Conservation (phyloP, 1,140 invertebrate genomes). For the Drosophila persimilis region DNA sequence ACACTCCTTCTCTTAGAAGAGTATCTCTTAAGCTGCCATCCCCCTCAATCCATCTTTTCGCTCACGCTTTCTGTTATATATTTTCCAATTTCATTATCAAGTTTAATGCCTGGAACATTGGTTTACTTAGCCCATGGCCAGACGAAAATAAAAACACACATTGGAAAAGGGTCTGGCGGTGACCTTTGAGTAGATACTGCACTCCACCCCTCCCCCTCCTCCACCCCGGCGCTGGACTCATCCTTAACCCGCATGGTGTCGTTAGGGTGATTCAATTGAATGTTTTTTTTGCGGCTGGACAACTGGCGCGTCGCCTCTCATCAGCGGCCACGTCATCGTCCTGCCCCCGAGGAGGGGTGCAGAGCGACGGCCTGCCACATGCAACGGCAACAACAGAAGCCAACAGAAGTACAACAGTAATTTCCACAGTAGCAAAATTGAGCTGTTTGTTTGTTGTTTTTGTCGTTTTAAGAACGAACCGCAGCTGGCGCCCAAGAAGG, state of each 20-base stretch:
- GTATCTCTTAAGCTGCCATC: background rate
- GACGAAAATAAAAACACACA: constrained; percentile 27
- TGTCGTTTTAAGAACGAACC: constrained; percentile 35
- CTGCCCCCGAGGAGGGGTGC: background rate
- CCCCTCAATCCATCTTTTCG: constrained; percentile 14
- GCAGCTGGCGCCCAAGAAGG: constrained; percentile 18
- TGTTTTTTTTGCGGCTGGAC: constrained; percentile 51
- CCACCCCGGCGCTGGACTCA: background rate
- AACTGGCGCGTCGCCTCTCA: constrained; percentile 36
- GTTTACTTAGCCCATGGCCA: constrained; percentile 49
- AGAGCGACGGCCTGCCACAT: constrained; percentile 36
- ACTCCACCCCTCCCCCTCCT: background rate
- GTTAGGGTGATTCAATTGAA: constrained; percentile 59
- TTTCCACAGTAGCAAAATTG: constrained; percentile 37
- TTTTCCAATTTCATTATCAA: constrained; percentile 75
- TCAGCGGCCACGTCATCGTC: constrained; percentile 44
- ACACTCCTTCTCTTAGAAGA: no score
- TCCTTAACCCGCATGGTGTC: constrained; percentile 25
- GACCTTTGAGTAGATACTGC: constrained; percentile 34
- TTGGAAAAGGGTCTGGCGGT: constrained; percentile 27
- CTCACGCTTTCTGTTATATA: background rate
- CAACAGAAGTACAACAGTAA: constrained; percentile 23
- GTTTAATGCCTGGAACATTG: constrained; percentile 58
- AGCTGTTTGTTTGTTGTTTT: constrained; percentile 37
- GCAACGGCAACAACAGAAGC: constrained; percentile 20